These are phyloP conservation scores for Molanna angustata DNA, from an alignment of 2,888 invertebrate species.

Conservation along the genomic window DNA sequence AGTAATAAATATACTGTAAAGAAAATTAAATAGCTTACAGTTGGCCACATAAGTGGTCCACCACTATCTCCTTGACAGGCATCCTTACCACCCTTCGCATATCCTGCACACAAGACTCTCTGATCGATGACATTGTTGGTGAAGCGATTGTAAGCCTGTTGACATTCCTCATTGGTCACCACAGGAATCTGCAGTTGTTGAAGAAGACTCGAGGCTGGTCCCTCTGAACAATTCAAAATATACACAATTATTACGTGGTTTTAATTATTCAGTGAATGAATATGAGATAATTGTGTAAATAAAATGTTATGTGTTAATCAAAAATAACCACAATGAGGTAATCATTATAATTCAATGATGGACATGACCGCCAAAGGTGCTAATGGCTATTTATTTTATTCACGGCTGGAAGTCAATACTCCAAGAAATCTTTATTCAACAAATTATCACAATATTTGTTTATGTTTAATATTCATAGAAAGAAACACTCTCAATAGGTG, in stretches of 20 bases:
- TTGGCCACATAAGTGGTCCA: conserved; percentile 70
- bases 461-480: background rate
- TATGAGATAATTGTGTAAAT: no score
- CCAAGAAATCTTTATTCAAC: no score
- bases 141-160: conserved; percentile 54
- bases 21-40: conserved; percentile 45
- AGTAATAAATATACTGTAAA: no score
- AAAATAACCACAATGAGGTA: no score
- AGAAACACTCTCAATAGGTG: no score
- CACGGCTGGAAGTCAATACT: no score
- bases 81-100: conserved; percentile 62
- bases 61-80: conserved; percentile 82
- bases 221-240: conserved; percentile 64
- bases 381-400: no score
- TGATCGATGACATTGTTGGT: conserved; percentile 57
- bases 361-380: no score
- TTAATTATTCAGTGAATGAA: no score
- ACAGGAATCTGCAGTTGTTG: conserved; percentile 72
- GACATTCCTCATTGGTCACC: conserved; percentile 60
- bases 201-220: conserved; percentile 62
- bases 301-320: no score
- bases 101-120: conserved; percentile 70
- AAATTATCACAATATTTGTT: background rate
- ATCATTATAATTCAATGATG: no score
- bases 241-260: background rate